phyloP scores from a whole-genome alignment of 2,113 vertebrate species.

The Equus przewalskii region DNA sequence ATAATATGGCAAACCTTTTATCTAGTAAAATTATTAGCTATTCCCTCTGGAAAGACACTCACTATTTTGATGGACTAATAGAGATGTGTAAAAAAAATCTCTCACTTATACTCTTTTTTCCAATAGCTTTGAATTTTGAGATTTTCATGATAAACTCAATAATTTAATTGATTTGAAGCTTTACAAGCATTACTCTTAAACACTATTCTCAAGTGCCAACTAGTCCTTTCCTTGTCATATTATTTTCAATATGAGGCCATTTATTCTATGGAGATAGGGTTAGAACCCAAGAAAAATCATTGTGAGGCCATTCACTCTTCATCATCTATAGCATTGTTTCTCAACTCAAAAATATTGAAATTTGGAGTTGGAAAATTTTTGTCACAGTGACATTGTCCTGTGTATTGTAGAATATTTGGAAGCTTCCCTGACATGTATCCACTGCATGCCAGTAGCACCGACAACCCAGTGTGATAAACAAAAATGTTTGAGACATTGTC shows the following conservation, averaged over 20 bases:
- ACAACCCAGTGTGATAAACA: neutral
- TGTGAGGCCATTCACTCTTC: neutral
- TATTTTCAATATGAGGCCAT: neutral
- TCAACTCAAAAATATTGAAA: neutral
- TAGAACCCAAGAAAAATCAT: neutral
- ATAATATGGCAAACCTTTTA: conserved; percentile 20
- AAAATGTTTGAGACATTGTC: neutral
- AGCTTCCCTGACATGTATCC: neutral
- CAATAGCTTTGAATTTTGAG: neutral
- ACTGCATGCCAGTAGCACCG: neutral
- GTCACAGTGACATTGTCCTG: neutral
- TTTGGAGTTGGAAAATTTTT: neutral
- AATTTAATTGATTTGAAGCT: neutral
- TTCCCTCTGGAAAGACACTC: neutral
- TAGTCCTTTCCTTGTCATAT: neutral
- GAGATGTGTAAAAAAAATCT: neutral
- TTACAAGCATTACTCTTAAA: neutral
- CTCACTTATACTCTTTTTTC: neutral
- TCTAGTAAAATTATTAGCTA: conserved; percentile 51
- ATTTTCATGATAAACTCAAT: conserved; percentile 14
- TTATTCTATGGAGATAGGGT: neutral
- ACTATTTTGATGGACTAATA: conserved; percentile 52
- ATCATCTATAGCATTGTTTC: neutral
- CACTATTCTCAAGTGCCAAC: neutral
- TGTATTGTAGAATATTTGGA: neutral